phyloP scores from a whole-genome alignment of 2,888 invertebrate genomes.

The Eupithecia centaureata region DNA sequence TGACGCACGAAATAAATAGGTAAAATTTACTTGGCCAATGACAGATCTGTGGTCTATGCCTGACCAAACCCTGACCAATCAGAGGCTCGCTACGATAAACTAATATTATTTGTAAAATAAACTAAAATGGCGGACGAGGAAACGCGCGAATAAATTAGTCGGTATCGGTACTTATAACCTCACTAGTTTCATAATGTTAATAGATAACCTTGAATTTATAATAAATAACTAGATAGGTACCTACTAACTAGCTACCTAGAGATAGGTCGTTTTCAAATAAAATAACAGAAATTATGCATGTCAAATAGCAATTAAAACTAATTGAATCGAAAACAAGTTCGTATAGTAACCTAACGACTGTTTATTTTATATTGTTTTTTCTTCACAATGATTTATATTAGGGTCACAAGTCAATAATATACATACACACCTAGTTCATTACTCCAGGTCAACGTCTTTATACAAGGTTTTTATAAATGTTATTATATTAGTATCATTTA shows the following conservation, averaged over 20 bases:
- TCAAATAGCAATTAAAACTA: conserved; percentile 1
- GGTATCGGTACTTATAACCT: neutral
- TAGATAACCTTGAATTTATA: conserved; percentile 6
- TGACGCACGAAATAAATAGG: conserved; percentile 30
- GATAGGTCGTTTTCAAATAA: neutral
- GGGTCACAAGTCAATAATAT: neutral
- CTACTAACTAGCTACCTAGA: neutral
- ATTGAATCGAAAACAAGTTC: conserved; percentile 3
- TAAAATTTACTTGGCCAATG: conserved; percentile 34
- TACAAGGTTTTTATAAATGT: neutral
- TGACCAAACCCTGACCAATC: conserved; percentile 25
- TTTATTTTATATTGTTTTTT: neutral
- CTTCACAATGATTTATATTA: neutral
- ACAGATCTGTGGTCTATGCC: conserved; percentile 23
- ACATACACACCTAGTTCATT: neutral
- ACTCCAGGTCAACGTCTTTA: neutral
- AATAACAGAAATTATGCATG: conserved; percentile 4
- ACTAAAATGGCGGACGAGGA: conserved; percentile 39
- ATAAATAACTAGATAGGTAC: neutral
- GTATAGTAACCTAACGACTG: neutral
- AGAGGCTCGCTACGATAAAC: conserved; percentile 20
- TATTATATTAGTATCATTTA: neutral
- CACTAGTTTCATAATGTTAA: neutral
- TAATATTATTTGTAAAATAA: conserved; percentile 27
- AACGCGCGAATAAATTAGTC: conserved; percentile 22